phyloP scores from a whole-genome alignment of 2,797 vertebrate species.

The Thalassophryne amazonica region DNA sequence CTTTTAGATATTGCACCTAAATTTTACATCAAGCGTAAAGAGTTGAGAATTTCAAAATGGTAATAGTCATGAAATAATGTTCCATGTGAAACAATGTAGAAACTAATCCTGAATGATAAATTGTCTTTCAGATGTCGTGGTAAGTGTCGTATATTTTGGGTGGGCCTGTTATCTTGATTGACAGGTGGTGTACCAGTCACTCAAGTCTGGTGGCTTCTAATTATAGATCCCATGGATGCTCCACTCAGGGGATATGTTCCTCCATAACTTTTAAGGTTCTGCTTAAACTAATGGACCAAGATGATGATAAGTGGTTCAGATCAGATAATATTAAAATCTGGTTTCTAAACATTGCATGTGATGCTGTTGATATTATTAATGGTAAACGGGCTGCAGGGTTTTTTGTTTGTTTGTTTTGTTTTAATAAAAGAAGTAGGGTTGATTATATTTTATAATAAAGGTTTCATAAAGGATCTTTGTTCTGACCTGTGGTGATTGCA shows the following conservation, averaged over 20 bases:
- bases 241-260: conserved; percentile 28
- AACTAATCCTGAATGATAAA: too few species aligned
- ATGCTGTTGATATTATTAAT: too few species aligned
- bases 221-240: conserved; percentile 12
- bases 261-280: conserved; percentile 43
- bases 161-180: conserved; percentile 24
- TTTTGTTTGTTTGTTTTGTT: too few species aligned
- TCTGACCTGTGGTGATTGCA: too few species aligned
- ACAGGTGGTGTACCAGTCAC: conserved; percentile 30
- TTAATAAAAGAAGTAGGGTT: background rate
- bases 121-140: conserved; percentile 26
- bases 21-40: background rate
- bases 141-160: conserved; percentile 36
- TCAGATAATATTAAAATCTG: too few species aligned
- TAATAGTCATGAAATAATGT: too few species aligned
- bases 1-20: background rate
- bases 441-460: conserved; percentile 14
- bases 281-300: conserved; percentile 40
- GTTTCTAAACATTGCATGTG: too few species aligned
- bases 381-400: too few species aligned
- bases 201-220: conserved; percentile 6
- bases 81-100: too few species aligned
- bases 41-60: background rate
- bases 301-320: background rate
- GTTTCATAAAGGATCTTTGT: conserved; percentile 1